A percentile compares a stretch with the other conserved stretches of the same genome.
phyloP scores from a whole-genome alignment of 2,797 vertebrate species.

The Dromococcyx pavoninus region DNA sequence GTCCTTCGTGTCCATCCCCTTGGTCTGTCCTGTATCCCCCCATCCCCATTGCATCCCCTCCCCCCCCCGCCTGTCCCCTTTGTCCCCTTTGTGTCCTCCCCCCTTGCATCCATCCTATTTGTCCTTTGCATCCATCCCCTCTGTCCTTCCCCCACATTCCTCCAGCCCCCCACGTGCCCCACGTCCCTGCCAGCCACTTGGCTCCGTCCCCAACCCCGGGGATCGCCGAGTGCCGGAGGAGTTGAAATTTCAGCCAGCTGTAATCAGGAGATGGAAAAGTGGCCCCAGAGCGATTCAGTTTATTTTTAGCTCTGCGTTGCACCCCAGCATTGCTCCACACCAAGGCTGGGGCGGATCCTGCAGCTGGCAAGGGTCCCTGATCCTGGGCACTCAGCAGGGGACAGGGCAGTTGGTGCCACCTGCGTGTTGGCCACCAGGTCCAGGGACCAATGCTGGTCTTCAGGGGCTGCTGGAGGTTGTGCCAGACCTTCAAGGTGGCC shows the following conservation, averaged over 20 bases:
- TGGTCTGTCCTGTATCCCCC: background rate
- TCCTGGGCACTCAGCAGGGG: background rate
- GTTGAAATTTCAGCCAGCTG: conserved; percentile 63
- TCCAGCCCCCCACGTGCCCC: background rate
- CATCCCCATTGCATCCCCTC: too few species aligned
- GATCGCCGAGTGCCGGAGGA: background rate
- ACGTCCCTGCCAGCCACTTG: background rate
- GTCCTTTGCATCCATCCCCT: background rate
- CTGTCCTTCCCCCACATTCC: background rate
- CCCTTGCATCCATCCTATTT: too few species aligned
- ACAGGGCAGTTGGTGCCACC: background rate
- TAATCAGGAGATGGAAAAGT: conserved; percentile 25
- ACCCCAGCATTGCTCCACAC: background rate
- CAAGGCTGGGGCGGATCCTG: rapidly evolving
- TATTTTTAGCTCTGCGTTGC: conserved; percentile 52
- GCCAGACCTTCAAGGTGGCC: background rate
- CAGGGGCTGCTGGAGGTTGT: background rate
- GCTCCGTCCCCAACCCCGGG: background rate
- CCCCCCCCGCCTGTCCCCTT: too few species aligned
- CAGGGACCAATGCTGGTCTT: background rate
- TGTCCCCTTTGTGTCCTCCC: background rate
- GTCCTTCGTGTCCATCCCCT: too few species aligned
- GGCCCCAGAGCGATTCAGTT: background rate
- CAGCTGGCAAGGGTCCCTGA: background rate
- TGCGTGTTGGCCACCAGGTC: rapidly evolving